phyloP scores from a whole-genome alignment of 2,113 vertebrate species.

The Apus apus region DNA sequence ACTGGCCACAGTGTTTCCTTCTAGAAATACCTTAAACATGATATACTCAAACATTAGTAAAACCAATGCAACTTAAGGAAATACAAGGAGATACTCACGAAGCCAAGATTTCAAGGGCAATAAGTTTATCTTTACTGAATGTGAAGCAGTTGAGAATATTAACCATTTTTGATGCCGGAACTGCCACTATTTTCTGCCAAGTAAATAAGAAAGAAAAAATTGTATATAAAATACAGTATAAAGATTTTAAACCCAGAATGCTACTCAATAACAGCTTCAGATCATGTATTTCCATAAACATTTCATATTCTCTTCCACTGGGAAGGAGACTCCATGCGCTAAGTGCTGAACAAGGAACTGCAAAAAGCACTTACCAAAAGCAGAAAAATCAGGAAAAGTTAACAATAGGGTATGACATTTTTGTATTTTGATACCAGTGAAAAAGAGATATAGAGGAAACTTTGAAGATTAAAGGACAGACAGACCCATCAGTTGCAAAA shows the following conservation, averaged over 20 bases:
- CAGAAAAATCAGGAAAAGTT: too few relatives aligned
- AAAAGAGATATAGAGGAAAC: background rate
- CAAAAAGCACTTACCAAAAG: too few relatives aligned
- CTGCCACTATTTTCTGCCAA: constrained; percentile 97
- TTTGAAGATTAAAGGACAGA: background rate
- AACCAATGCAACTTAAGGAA: background rate
- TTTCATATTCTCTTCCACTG: background rate
- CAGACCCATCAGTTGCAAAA: background rate
- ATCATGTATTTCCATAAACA: background rate
- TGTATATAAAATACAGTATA: background rate
- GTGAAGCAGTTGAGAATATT: constrained; percentile 98
- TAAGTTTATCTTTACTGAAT: constrained; percentile 94
- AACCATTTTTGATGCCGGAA: constrained; percentile 93
- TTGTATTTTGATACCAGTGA: background rate
- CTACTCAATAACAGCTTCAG: background rate
- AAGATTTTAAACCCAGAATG: background rate
- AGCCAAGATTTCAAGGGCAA: constrained; percentile 92
- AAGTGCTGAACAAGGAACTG: background rate
- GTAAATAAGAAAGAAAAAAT: constrained; percentile 28
- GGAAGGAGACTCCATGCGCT: background rate
- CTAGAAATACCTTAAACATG: background rate
- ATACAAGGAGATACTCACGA: constrained; percentile 83
- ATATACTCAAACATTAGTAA: background rate
- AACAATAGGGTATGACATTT: background rate
- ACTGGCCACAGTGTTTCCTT: background rate